These are phyloP conservation scores for Cosmia trapezina DNA, from an alignment of 2,888 invertebrate genomes.

Conservation along the genomic window DNA sequence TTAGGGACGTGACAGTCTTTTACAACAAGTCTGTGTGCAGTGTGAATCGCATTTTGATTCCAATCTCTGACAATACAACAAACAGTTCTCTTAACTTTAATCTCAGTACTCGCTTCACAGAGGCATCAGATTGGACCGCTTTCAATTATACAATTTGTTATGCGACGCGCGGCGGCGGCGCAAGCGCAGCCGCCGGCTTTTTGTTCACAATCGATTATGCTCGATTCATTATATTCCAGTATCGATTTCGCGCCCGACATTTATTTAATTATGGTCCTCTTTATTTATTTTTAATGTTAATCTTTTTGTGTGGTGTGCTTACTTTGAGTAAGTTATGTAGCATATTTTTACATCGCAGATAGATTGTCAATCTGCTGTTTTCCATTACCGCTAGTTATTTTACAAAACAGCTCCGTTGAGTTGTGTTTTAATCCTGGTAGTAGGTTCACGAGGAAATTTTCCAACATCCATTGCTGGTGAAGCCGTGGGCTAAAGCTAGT, in stretches of 20 bases:
- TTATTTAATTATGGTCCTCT: conserved; percentile 59
- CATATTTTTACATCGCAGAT: background rate
- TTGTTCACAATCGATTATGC: conserved; percentile 65
- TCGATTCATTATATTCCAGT: conserved; percentile 61
- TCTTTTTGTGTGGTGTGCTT: conserved; percentile 18
- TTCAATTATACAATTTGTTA: conserved; percentile 71
- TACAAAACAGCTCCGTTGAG: too few species aligned
- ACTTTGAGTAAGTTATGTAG: conserved; percentile 4
- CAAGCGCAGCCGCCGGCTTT: conserved; percentile 53
- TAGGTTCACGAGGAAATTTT: too few species aligned
- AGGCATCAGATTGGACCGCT: conserved; percentile 40
- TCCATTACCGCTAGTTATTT: too few species aligned
- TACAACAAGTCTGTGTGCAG: background rate
- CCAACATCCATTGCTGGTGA: too few species aligned
- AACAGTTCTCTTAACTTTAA: conserved; percentile 1
- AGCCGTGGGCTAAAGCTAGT: too few species aligned
- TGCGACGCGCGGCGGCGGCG: conserved; percentile 50
- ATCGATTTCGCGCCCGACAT: conserved; percentile 62
- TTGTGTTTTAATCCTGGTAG: too few species aligned
- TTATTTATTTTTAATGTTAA: conserved; percentile 47
- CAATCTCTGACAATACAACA: conserved; percentile 1
- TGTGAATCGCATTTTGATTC: background rate
- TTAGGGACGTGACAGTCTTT: background rate
- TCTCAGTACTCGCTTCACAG: conserved; percentile 26
- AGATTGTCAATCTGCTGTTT: too few species aligned